These are phyloP conservation scores for Tachina fera DNA, from an alignment of 2,888 invertebrate species.

Conservation along the genomic window DNA sequence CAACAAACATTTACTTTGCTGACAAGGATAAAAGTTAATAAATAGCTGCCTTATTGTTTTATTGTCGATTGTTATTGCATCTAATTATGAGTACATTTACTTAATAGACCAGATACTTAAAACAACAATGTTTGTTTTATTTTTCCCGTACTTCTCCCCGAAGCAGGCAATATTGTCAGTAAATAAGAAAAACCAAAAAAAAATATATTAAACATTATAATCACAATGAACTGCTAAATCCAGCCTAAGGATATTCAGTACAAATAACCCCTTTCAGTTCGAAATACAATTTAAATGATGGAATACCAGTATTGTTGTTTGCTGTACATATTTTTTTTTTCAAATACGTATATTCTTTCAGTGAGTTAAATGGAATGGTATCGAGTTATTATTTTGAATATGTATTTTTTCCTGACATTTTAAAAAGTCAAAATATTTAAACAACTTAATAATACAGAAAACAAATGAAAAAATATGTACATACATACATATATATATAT, in stretches of 20 bases:
- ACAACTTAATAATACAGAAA: conserved; percentile 68
- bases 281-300: conserved; percentile 33
- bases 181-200: conserved; percentile 15
- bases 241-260: conserved; percentile 73
- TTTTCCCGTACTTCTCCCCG: not conserved
- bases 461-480: not conserved
- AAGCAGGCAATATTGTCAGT: conserved; percentile 19
- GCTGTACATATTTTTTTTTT: not conserved
- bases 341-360: not conserved
- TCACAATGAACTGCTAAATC: conserved; percentile 78
- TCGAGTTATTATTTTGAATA: conserved; percentile 49
- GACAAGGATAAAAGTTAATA: conserved; percentile 16
- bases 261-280: conserved; percentile 36
- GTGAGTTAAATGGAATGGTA: conserved; percentile 12
- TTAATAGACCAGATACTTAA: conserved; percentile 50
- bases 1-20: conserved; percentile 22
- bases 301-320: conserved; percentile 14
- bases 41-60: conserved; percentile 29
- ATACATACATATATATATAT: not conserved
- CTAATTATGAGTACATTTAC: conserved; percentile 62
- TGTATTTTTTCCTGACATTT: conserved; percentile 63
- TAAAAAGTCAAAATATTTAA: conserved; percentile 69
- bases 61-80: conserved; percentile 61
- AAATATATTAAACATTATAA: conserved; percentile 71
- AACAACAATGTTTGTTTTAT: conserved; percentile 54